These are phyloP conservation scores for Oplegnathus fasciatus DNA, from an alignment of 2,113 vertebrate genomes.

Conservation along the genomic window DNA sequence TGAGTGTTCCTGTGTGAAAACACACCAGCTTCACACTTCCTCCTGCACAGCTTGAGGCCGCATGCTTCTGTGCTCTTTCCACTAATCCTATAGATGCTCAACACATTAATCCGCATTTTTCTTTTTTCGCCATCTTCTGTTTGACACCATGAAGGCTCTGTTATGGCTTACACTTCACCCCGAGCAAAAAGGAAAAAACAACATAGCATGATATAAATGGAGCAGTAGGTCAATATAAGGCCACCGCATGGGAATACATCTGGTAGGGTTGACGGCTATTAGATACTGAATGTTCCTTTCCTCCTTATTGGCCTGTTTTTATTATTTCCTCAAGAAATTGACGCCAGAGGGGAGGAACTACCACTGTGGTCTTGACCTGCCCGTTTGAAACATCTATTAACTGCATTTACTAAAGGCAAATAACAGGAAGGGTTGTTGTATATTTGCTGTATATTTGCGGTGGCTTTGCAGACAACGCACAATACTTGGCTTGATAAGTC, in stretches of 20 bases:
- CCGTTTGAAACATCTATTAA: conserved; percentile 9
- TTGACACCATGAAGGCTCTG: conserved; percentile 23
- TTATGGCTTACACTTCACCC: conserved; percentile 21
- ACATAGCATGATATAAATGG: conserved; percentile 5
- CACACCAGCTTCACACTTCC: conserved; percentile 25
- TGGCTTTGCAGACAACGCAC: neutral
- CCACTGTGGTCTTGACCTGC: neutral
- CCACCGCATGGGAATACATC: neutral
- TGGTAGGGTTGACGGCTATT: neutral
- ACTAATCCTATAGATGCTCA: conserved; percentile 61
- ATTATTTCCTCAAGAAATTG: neutral
- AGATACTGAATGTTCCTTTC: conserved; percentile 17
- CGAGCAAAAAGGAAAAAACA: conserved; percentile 17
- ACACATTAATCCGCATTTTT: conserved; percentile 46
- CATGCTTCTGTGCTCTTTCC: conserved; percentile 27
- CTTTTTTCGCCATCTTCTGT: conserved; percentile 17
- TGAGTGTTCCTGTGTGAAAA: conserved; percentile 38
- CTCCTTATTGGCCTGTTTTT: conserved; percentile 11
- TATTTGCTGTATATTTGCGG: neutral
- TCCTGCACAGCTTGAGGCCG: conserved; percentile 40
- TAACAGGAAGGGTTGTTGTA: neutral
- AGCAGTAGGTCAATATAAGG: conserved; percentile 24
- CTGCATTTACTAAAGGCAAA: neutral
- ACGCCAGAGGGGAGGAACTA: neutral
- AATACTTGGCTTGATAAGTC: neutral